These are phyloP conservation scores for Trissolcus brochymenae DNA, from an alignment of 2,888 invertebrate species.

Conservation along the genomic window DNA sequence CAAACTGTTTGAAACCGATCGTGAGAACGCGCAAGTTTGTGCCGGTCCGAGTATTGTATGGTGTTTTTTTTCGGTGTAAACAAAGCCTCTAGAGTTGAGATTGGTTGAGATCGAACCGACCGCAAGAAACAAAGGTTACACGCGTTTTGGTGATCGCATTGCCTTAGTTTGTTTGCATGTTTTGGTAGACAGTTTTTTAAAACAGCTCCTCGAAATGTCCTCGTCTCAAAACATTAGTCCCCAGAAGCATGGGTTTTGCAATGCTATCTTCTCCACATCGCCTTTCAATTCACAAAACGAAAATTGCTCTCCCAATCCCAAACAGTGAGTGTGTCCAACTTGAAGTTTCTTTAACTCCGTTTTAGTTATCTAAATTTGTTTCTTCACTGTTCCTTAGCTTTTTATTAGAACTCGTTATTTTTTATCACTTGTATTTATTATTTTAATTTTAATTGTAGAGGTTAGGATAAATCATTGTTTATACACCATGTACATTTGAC, in stretches of 20 bases:
- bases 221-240: slow-evolving; percentile 57
- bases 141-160: slow-evolving; percentile 7
- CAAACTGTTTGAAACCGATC: slow-evolving; percentile 9
- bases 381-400: neutral
- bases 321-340: slow-evolving; percentile 67
- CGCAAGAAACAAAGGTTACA: neutral
- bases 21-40: neutral
- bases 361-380: neutral
- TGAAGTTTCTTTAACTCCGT: neutral
- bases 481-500: neutral
- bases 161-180: slow-evolving; percentile 40
- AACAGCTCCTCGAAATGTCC: slow-evolving; percentile 59
- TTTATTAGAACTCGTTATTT: neutral
- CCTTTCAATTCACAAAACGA: slow-evolving; percentile 68
- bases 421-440: neutral
- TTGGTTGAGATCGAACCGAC: neutral
- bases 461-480: neutral
- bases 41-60: neutral
- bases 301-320: slow-evolving; percentile 62
- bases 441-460: neutral
- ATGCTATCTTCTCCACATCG: slow-evolving; percentile 72
- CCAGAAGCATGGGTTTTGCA: slow-evolving; percentile 67
- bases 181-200: slow-evolving; percentile 7
- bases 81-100: neutral
- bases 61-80: neutral